Evolutionary conservation across 2,888 invertebrate species (phyloP), one percentile per base, ranked within the genome.

Genomic region (Ypsolopha scabrella): DNA sequence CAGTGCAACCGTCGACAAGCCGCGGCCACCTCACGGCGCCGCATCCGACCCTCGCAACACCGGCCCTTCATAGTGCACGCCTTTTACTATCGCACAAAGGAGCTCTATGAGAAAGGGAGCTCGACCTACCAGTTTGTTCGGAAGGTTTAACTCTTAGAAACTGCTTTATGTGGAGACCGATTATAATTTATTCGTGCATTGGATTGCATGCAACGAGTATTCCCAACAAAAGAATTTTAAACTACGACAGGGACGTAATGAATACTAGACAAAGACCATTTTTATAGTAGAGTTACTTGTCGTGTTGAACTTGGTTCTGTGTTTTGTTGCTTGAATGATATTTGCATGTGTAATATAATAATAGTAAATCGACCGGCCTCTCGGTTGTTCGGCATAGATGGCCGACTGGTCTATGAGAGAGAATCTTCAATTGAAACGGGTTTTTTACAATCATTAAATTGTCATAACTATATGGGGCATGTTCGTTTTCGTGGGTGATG

Each of bases 61-160:
- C 69, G 70, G 74, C 85, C 85, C 80, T 80, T 80, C 76, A 73
- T 80, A 80, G 77, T 69, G 64, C 70, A 78, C 76, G 80, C 74
- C 75, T 80, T 81, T 81, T 75, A 80, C 82, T 81, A 83, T 75
- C 62, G 68, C 68, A 83, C 80, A 82, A 83, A 81, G 63, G 73
- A 69, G 58, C 77, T 85, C 83, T 85, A 85, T 85, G 83, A 86
- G 86, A 85, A 86, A 81, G 75, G 82, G 77, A 82, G 82, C 85
- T 81, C 81, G 85, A 85, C 80, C 82, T 85, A 85, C 85, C 85
- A 86, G 86, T 86, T 85, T 77, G 69, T 75, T 73, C 72, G 67
- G 74, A 76, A 72, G 68, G 70, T 75, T 75, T 75, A 64, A 74
- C 70, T 80, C 74, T 75, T 70, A 77, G 80, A 63, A 64, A 63